Conservation (phyloP, 2,888 invertebrate genomes). For the Periphyllus acericola region DNA sequence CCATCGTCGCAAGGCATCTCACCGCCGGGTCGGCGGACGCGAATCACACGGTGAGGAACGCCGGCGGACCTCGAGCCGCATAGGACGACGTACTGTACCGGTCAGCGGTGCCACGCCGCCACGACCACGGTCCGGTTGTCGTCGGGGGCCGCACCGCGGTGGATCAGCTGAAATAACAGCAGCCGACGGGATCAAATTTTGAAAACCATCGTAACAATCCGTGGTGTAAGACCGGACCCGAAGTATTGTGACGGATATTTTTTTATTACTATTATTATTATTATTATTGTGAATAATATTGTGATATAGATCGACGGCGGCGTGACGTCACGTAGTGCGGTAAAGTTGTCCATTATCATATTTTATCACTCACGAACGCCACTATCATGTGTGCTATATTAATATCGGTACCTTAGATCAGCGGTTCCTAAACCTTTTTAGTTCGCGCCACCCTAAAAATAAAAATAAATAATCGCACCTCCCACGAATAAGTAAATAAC, state of each 20-base stretch:
- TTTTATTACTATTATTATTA: not conserved
- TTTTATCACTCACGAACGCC: not conserved
- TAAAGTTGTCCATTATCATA: too few relatives aligned
- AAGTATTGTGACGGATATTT: too few relatives aligned
- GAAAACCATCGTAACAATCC: not conserved
- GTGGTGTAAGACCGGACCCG: too few relatives aligned
- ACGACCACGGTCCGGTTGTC: not conserved
- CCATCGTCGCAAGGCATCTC: slow-evolving; percentile 71
- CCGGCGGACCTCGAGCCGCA: not conserved
- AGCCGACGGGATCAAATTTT: not conserved
- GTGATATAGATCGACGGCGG: too few relatives aligned
- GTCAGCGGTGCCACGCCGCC: not conserved
- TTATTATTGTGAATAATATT: not conserved
- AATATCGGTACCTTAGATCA: too few relatives aligned
- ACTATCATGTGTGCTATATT: too few relatives aligned
- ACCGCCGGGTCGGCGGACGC: not conserved
- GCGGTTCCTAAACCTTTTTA: too few relatives aligned
- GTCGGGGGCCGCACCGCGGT: not conserved
- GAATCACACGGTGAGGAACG: not conserved
- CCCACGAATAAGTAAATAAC: too few relatives aligned
- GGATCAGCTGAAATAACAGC: too few relatives aligned
- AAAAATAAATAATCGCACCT: too few relatives aligned
- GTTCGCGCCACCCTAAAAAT: too few relatives aligned
- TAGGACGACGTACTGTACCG: not conserved
- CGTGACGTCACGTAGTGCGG: too few relatives aligned